phyloP scores from a whole-genome alignment of 2,113 vertebrate genomes.

The Nymphicus hollandicus region DNA sequence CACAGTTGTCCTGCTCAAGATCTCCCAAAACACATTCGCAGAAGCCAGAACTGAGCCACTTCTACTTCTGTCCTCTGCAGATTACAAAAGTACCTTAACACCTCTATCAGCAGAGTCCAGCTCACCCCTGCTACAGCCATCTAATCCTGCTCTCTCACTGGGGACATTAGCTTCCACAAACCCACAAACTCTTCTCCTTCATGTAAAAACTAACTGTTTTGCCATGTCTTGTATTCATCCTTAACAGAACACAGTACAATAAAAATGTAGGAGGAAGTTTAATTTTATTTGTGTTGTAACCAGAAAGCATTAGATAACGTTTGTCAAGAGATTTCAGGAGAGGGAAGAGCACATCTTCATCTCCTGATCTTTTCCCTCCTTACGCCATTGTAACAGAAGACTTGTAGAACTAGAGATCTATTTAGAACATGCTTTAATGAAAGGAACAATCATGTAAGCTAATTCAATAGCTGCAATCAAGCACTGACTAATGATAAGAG shows the following conservation, averaged over 20 bases:
- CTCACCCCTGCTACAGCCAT: neutral
- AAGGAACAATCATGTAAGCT: neutral
- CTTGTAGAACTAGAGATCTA: neutral
- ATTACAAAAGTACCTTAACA: neutral
- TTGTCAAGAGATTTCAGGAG: neutral
- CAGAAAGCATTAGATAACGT: neutral
- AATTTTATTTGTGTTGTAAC: neutral
- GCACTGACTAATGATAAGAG: neutral
- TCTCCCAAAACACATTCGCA: neutral
- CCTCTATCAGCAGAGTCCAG: neutral
- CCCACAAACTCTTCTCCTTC: neutral
- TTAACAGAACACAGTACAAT: neutral
- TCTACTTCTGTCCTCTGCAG: neutral
- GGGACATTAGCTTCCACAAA: neutral
- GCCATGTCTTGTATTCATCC: neutral
- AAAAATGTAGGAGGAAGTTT: neutral
- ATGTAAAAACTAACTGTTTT: neutral
- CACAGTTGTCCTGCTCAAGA: neutral
- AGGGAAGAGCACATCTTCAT: neutral
- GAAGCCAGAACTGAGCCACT: neutral
- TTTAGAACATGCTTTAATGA: neutral
- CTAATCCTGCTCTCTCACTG: neutral
- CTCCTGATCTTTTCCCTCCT: neutral
- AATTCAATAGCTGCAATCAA: neutral
- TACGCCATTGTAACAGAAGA: neutral